Evolutionary conservation across 2,888 invertebrate genomes (phyloP).

Genomic region (Drosophila tripunctata): DNA sequence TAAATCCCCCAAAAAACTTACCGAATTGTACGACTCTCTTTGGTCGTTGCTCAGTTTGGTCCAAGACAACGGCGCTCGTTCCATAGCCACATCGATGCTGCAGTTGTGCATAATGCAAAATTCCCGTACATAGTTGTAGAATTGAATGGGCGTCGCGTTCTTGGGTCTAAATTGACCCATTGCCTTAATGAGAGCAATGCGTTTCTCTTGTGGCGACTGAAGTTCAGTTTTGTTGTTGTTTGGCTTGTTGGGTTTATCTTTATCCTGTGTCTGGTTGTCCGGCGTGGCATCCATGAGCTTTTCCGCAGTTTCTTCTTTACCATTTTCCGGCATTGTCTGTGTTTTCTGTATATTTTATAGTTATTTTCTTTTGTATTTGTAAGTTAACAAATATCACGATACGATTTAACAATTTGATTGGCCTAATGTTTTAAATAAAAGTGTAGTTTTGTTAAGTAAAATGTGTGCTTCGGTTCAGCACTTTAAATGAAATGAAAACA

Average conservation of each 20-base stretch:
- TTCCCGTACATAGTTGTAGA: slow-evolving; percentile 64
- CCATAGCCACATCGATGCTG: slow-evolving; percentile 67
- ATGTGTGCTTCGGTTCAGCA: slow-evolving; percentile 16
- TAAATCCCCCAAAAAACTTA: slow-evolving; percentile 10
- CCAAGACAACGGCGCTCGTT: slow-evolving; percentile 45
- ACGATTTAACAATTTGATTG: slow-evolving; percentile 18
- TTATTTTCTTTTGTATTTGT: neutral
- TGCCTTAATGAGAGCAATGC: slow-evolving; percentile 29
- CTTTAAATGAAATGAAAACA: slow-evolving; percentile 8
- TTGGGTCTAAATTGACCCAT: slow-evolving; percentile 36
- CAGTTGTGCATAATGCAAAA: slow-evolving; percentile 67
- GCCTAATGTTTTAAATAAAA: slow-evolving; percentile 30
- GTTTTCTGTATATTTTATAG: no score
- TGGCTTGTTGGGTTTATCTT: neutral
- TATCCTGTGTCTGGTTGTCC: neutral
- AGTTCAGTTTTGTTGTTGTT: no score
- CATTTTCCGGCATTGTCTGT: slow-evolving; percentile 10
- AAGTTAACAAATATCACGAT: slow-evolving; percentile 14
- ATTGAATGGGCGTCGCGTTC: slow-evolving; percentile 56
- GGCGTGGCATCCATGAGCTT: no score
- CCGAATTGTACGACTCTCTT: slow-evolving; percentile 55
- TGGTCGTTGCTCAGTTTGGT: slow-evolving; percentile 34
- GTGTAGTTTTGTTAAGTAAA: slow-evolving; percentile 16
- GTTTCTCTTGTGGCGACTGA: slow-evolving; percentile 17
- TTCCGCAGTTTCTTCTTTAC: neutral